phyloP scores from a whole-genome alignment of 1,140 invertebrate genomes.

The Anoplophora glabripennis region DNA sequence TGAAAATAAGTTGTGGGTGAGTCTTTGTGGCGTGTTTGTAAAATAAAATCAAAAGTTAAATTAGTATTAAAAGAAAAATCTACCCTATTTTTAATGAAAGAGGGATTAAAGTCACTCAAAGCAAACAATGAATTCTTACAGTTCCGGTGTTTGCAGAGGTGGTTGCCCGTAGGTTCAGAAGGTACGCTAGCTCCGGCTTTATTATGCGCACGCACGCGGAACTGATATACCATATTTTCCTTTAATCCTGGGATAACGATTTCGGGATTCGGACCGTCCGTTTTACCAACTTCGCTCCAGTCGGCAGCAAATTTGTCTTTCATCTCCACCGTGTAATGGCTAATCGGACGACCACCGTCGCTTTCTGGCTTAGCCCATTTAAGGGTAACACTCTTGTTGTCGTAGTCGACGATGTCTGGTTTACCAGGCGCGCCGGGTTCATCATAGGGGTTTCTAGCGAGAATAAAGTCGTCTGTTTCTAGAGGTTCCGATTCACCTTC shows the following conservation, averaged over 20 bases:
- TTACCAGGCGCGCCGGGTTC: slow-evolving; percentile 85
- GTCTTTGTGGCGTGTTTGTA: background rate
- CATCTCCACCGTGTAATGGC: slow-evolving; percentile 92
- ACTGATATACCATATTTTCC: slow-evolving; percentile 92
- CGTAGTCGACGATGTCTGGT: slow-evolving; percentile 91
- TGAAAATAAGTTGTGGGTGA: background rate
- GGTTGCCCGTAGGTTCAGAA: slow-evolving; percentile 89
- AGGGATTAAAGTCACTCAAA: slow-evolving; percentile 21
- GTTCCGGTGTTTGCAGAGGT: slow-evolving; percentile 89
- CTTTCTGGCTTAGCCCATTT: slow-evolving; percentile 86
- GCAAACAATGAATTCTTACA: slow-evolving; percentile 63
- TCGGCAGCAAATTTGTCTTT: slow-evolving; percentile 91
- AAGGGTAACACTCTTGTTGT: slow-evolving; percentile 84
- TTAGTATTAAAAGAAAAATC: background rate
- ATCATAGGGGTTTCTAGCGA: slow-evolving; percentile 96
- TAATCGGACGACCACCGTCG: slow-evolving; percentile 93
- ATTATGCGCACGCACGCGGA: slow-evolving; percentile 87
- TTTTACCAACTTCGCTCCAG: slow-evolving; percentile 85
- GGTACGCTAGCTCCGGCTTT: slow-evolving; percentile 84
- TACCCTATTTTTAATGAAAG: slow-evolving; percentile 5
- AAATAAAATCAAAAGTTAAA: background rate
- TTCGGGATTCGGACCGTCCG: slow-evolving; percentile 72
- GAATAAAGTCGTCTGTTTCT: slow-evolving; percentile 81
- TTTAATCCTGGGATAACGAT: slow-evolving; percentile 83
- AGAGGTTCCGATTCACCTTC: slow-evolving; percentile 96